phyloP scores from a whole-genome alignment of 2,797 vertebrate genomes.

The Staurois parvus region DNA sequence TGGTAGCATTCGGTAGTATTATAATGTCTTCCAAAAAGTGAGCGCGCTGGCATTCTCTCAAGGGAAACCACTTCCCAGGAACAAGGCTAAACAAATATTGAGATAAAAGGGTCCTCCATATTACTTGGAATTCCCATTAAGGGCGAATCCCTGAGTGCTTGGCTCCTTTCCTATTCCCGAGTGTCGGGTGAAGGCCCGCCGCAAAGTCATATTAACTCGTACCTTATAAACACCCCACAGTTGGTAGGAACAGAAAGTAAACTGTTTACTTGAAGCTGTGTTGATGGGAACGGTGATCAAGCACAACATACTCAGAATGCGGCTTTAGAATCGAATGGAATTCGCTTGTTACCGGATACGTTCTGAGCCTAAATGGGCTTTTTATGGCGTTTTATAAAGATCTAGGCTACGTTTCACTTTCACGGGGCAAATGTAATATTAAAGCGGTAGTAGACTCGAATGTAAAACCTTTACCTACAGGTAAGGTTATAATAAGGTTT shows the following conservation, averaged over 20 bases:
- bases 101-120: conserved; percentile 2
- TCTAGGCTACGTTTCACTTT: background rate
- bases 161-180: conserved; percentile 17
- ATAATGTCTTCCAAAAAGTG: background rate
- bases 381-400: background rate
- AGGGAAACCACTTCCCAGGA: conserved; percentile 7
- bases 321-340: background rate
- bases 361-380: background rate
- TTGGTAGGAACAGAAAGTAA: conserved; percentile 16
- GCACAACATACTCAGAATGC: background rate
- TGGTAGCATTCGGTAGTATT: background rate
- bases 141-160: conserved; percentile 7
- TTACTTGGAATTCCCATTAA: conserved; percentile 10
- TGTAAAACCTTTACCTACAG: no score
- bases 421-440: no score
- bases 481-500: no score
- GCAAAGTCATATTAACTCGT: conserved; percentile 4
- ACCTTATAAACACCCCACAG: conserved; percentile 26
- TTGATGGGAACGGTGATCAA: conserved; percentile 22
- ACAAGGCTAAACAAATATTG: conserved; percentile 36
- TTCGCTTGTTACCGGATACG: background rate
- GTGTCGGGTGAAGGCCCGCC: conserved; percentile 7
- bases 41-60: background rate
- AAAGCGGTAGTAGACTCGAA: no score
- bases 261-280: conserved; percentile 25